Evolutionary conservation across 2,797 vertebrate genomes (phyloP), one percentile per base, ranked within the genome.

Genomic region (Morelia viridis): DNA sequence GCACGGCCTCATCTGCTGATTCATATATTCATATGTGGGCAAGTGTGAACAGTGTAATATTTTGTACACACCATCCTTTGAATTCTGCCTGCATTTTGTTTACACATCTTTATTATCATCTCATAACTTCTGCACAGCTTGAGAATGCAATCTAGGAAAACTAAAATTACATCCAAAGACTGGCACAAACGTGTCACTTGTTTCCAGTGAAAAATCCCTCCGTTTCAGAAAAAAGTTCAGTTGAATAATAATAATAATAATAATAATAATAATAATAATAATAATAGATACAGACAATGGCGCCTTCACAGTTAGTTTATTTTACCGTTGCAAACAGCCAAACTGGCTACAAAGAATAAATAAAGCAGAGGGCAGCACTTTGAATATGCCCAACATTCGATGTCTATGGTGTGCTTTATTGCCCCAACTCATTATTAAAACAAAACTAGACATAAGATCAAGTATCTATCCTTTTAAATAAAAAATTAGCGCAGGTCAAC

Each of bases 261-360:
- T 41, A 41, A 41, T 41, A 41, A 76, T 2, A 83, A 12, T 41
- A 41, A 41, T 41, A 41, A 76, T 2, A 83, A 41, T 41, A 41
- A 41, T 41, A 41, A 26, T 15, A 96, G 92, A 76, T 2, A 83
- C 50, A 6, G 62, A n/a, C 68, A 76, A 57, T 1, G 35, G 80
- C 62, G 62, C 31, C 90, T 87, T 87, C 93, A 76, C 64, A 92
- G 93, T 86, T 86, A 71, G 90, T 95, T 95, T 96, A 96, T 97
- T 95, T 96, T 90, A 94, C 95, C 89, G 92, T 89, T 89, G 68
- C 88, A 95, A 96, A 91, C 19, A 95, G 95, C 89, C 94, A 95
- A 95, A 83, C 93, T 94, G 94, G 88, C 93, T 60, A 57, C 50
- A 46, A 91, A 83, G 90, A 95, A 93, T 61, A 94, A 95, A 92